Percentiles rank a stretch among this genome's conserved stretches.
These are phyloP conservation scores for Aphelinus atriplicis DNA, from an alignment of 1,140 invertebrate genomes.

Conservation along the genomic window DNA sequence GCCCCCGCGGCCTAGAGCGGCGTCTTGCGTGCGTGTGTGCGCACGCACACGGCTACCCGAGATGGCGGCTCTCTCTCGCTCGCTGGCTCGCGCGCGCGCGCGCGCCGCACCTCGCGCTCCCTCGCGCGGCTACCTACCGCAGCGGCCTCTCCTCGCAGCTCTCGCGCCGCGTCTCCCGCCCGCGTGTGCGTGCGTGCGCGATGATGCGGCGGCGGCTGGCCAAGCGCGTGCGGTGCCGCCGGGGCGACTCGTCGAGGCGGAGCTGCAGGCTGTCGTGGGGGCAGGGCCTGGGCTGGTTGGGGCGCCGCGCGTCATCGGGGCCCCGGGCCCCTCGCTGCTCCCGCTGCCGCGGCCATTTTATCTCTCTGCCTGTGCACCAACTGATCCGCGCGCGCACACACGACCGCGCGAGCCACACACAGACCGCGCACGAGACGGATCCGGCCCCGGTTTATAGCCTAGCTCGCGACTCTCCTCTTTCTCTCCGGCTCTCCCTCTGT, in stretches of 20 bases:
- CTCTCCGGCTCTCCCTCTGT: too few relatives aligned
- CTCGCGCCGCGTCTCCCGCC: too few relatives aligned
- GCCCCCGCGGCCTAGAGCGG: not conserved
- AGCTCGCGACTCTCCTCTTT: constrained; percentile 46
- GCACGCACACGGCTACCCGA: not conserved
- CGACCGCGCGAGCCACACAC: too few relatives aligned
- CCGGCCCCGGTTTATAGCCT: constrained; percentile 57
- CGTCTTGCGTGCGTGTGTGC: not conserved
- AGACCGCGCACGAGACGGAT: too few relatives aligned
- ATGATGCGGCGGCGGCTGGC: constrained; percentile 27
- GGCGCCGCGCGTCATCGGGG: not conserved
- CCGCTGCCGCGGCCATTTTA: constrained; percentile 60
- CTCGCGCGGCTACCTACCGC: too few relatives aligned
- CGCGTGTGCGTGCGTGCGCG: constrained; percentile 9
- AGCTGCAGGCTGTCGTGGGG: not conserved
- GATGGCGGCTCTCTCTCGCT: constrained; percentile 1
- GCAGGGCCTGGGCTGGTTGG: not conserved
- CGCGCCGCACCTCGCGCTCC: not conserved
- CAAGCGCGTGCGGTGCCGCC: not conserved
- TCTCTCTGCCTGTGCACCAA: constrained; percentile 16
- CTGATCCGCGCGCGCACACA: too few relatives aligned
- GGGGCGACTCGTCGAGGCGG: not conserved
- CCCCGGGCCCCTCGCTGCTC: not conserved
- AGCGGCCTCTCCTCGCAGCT: too few relatives aligned
- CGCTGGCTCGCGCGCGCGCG: not conserved